Base-by-base conservation (phyloP, 2,888 invertebrate species). In the Ceramica pisi region DNA sequence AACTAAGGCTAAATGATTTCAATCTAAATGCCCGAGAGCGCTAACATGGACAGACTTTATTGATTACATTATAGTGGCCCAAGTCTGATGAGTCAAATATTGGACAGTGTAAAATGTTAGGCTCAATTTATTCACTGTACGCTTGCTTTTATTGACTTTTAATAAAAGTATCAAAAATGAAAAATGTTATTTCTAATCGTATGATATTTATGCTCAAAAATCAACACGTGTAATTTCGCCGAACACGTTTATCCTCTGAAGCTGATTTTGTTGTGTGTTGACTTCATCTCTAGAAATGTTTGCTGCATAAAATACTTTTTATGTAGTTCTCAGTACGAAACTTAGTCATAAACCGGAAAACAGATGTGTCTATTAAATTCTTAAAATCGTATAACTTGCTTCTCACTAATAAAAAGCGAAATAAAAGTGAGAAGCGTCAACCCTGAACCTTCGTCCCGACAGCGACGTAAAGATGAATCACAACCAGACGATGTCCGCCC, bases 401-500 rank as follows among this genome's bases (percentile, higher is more conserved):
- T 75, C 68, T 75, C 21, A 60, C 55, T 72, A 72, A 80, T 83
- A 83, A 83, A 83, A 80, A 83, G 21, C 14, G n/a, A 38, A 83
- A 83, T 80, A 80, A 83, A 85, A 83, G 64, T 71, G 71, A 62
- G 51, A 59, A 75, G 81, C 60, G 81, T 57, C 79, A 84, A 60
- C 82, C 84, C 81, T 86, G 64, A 78, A 81, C 71, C 65, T 78
- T 67, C 48, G 48, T 44, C 68, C 60, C 71, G 70, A 85, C 68
- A 73, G 70, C 77, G 81, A 80, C 69, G 85, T 81, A 86, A 85
- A 88, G 89, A 90, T 88, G 89, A 90, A 89, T 91, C 86, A 88
- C 86, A 81, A 78, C 81, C 86, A 85, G 84, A 78, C 83, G 86
- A 81, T 86, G 87, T 88, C 84, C 76, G 88, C 88, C 82, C 69